A percentile compares a stretch with the other conserved stretches of the same genome.
These are phyloP conservation scores for Hemiscyllium ocellatum DNA, from an alignment of 2,113 vertebrate genomes.

Conservation along the genomic window DNA sequence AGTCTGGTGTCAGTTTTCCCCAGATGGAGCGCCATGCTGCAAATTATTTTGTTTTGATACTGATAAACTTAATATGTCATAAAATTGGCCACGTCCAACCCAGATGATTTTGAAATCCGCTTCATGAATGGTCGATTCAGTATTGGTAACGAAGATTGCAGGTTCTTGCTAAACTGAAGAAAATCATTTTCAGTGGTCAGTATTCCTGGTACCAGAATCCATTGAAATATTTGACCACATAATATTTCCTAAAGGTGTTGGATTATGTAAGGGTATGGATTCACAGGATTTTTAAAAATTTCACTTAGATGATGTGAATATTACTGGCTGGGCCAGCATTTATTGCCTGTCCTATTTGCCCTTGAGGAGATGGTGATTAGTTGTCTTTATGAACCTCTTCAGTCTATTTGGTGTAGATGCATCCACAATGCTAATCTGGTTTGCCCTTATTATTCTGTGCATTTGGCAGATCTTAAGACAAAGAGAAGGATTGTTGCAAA, in stretches of 20 bases:
- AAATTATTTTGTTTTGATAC: background rate
- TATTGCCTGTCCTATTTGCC: too few species aligned
- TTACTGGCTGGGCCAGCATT: too few species aligned
- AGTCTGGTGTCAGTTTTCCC: background rate
- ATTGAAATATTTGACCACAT: background rate
- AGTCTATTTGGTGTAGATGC: too few species aligned
- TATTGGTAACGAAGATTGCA: background rate
- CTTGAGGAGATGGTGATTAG: too few species aligned
- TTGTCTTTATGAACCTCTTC: too few species aligned
- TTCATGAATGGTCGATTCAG: background rate
- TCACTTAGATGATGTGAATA: too few species aligned
- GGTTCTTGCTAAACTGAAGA: background rate
- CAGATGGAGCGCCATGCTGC: background rate
- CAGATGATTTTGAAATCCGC: background rate
- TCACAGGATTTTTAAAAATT: too few species aligned
- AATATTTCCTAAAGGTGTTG: background rate
- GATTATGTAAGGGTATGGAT: background rate
- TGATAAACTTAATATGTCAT: background rate
- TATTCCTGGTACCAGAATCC: background rate
- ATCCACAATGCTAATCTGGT: too few species aligned
- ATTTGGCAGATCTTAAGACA: background rate
- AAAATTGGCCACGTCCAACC: background rate
- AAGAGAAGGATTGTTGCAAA: background rate
- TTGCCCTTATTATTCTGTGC: background rate
- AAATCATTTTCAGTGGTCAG: background rate